Conservation (phyloP, 2,888 invertebrate species). For the Monopis laevigella region DNA sequence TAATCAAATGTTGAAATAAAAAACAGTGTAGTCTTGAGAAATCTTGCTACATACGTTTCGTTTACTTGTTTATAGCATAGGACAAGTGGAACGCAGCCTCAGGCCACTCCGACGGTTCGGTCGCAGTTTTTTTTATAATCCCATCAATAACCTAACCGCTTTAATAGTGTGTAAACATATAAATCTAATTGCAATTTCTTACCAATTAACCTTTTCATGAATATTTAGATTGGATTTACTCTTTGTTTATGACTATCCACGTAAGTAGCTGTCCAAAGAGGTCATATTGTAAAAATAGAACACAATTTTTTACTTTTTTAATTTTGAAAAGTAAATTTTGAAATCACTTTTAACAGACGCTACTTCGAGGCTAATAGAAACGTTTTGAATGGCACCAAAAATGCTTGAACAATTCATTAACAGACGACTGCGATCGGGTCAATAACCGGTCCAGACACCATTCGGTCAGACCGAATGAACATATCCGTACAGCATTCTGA, state of each 20-base stretch:
- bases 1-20: no score
- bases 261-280: not conserved
- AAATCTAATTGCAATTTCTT: slow-evolving; percentile 43
- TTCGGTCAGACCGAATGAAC: slow-evolving; percentile 22
- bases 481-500: slow-evolving; percentile 32
- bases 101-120: slow-evolving; percentile 23
- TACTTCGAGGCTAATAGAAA: slow-evolving; percentile 11
- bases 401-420: slow-evolving; percentile 55
- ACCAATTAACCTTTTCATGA: slow-evolving; percentile 36
- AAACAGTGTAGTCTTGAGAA: not conserved
- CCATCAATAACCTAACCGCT: slow-evolving; percentile 20
- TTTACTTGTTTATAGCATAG: not conserved
- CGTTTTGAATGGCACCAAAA: slow-evolving; percentile 23
- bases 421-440: slow-evolving; percentile 36
- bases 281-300: slow-evolving; percentile 24
- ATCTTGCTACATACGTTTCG: not conserved
- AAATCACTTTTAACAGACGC: slow-evolving; percentile 6
- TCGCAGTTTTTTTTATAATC: slow-evolving; percentile 28
- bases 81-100: slow-evolving; percentile 3
- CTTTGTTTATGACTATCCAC: slow-evolving; percentile 5
- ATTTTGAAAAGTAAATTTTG: slow-evolving; percentile 6
- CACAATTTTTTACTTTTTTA: slow-evolving; percentile 27
- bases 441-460: slow-evolving; percentile 46
- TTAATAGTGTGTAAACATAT: slow-evolving; percentile 43
- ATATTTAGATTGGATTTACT: slow-evolving; percentile 25